Evolutionary conservation across 2,113 vertebrate species (phyloP), one percentile per base, ranked within the genome.

Genomic region (Clarias macrocephalus): DNA sequence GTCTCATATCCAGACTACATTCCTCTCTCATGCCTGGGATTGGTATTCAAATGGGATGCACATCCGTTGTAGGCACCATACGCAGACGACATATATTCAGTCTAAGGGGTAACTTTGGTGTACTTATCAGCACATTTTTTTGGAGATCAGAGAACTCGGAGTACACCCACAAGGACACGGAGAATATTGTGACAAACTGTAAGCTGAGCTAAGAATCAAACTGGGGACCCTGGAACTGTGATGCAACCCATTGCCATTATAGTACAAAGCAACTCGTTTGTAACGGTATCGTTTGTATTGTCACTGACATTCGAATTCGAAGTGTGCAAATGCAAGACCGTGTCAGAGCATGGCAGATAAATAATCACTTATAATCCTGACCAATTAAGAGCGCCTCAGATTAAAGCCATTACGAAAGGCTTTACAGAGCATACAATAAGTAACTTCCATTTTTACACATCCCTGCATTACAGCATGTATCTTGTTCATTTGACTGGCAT

Each of bases 401-500:
- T 48, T 48, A 48, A 48, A 48, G 48, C 48, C 48, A 8, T 48
- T 48, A 48, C 48, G 48, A 48, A 48, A 7, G 48, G 48, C 48
- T 48, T 48, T 48, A 48, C 48, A 48, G 48, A 7, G 48, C 48
- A 48, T 48, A 37, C 33, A 37, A 3, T 37, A 48, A 48, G 48
- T 48, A 48, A 73, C 30, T 37, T 16, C 68, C 2, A 23, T 23
- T 73, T 37, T 19, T 72, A 3, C 2, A 33, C 37, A 42, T 73
- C 30, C 30, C 68, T 48, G 0, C 21, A 12, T 75, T 75, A 33
- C 23, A 5, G 21, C 23, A 52, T 52, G 11, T 76, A 76, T 12
- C 48, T 52, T 76, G 42, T 54, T 76, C 42, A 76, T 76, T 76
- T 76, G 72, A 54, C 42, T 76, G 73, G 73, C 73, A 79, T 56